Conservation (phyloP, 2,113 vertebrate species). For the Sprattus sprattus region DNA sequence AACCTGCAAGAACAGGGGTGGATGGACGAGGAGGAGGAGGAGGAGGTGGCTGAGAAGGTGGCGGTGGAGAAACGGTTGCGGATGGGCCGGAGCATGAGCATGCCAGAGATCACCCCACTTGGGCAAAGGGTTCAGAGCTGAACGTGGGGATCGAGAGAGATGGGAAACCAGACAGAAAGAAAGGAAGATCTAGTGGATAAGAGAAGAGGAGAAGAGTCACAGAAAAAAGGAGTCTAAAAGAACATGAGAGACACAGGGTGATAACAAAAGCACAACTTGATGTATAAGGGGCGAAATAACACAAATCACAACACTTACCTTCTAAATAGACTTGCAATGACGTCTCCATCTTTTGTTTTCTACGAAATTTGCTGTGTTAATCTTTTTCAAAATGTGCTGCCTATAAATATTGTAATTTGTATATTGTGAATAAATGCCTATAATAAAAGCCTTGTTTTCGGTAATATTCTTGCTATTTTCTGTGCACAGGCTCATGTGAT, state of each 20-base stretch:
- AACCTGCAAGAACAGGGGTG: conserved; percentile 72
- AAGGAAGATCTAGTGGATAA: not conserved
- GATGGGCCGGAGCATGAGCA: conserved; percentile 73
- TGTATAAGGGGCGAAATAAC: not conserved
- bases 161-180: not conserved
- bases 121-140: conserved; percentile 63
- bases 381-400: not conserved
- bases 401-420: not conserved
- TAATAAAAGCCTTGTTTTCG: not conserved
- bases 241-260: not conserved
- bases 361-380: not conserved
- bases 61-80: conserved; percentile 49
- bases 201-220: not conserved
- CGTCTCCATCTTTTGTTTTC: not conserved
- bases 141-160: conserved; percentile 25
- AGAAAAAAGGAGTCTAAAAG: not conserved
- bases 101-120: conserved; percentile 73
- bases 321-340: not conserved
- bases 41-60: conserved; percentile 46
- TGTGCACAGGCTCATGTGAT: not conserved
- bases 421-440: not conserved
- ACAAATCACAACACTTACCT: not conserved
- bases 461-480: not conserved
- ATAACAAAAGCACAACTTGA: not conserved
- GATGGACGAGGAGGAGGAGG: conserved; percentile 62